Base-by-base conservation (phyloP, 2,797 vertebrate genomes). In the Hoplostethus atlanticus region DNA sequence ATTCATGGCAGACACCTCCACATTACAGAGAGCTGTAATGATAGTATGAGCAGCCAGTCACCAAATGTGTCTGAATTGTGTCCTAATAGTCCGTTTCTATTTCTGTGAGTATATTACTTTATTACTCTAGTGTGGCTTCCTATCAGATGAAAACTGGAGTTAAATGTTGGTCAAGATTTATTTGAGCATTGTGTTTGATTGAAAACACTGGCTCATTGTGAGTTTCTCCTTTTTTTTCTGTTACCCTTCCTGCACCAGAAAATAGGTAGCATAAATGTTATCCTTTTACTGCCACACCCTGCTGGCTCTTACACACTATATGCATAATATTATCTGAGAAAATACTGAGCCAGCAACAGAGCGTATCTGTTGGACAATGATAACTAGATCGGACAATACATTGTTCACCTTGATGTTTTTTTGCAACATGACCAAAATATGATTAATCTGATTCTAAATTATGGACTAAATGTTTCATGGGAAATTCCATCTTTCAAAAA, bases 321-420 rank as follows among this genome's bases (percentile, higher is more conserved):
- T 65, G 48, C 51, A 73, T 42, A 73, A 72, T 76, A 72, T 68
- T 73, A 64, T 76, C 17, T 31, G 53, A 52, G 52, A 58, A 73
- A 73, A 78, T 68, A 77, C 34, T 17, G 64, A 51, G 44, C 34
- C 31, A 47, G 13, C 61, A 11, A 58, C 50, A 62, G 16, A 64
- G 40, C 62, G 28, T 21, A 54, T 71, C 57, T 78, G 76, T 53
- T 38, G 51, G 57, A 17, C 53, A 56, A 34, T 57, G 76, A 78
- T 78, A 78, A 73, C 69, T 53, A 64, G 25, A 31, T 15, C 30
- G 16, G 34, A 65, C 68, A 71, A 61, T 61, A 50, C 4, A 60
- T 15, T 46, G 44, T 13, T 46, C 44, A 15, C 11, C 44, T 46
- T 15, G 13, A 15, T 1, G 3, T 64, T 55, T 42, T n/a, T 30